Conservation (phyloP, 1,140 invertebrate genomes). For the Panulirus ornatus region DNA sequence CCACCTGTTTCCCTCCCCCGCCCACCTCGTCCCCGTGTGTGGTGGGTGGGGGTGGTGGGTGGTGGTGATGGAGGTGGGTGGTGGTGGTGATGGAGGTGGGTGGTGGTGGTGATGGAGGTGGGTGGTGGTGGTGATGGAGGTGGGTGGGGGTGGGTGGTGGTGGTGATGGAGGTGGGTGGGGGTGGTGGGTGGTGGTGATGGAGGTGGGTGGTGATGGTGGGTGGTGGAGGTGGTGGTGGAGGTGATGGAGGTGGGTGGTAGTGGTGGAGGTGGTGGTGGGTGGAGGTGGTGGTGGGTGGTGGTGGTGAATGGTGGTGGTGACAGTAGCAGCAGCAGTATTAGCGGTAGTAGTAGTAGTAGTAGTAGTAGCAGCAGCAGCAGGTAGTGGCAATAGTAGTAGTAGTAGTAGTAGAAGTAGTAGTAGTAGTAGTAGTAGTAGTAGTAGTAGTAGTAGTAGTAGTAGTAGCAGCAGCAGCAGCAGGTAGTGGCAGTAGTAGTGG, state of each 20-base stretch:
- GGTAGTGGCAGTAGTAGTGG: background rate
- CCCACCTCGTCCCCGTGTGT: no score
- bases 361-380: background rate
- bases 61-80: no score
- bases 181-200: background rate
- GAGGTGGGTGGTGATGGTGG: no score
- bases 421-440: background rate
- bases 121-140: background rate
- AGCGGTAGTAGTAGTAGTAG: background rate
- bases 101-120: background rate
- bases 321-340: no score
- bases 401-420: background rate
- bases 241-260: no score
- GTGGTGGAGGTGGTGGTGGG: no score
- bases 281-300: no score
- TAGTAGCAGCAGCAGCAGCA: background rate
- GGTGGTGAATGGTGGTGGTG: background rate
- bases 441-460: conserved; percentile 26
- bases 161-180: background rate
- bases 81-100: no score
- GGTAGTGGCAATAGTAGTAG: background rate
- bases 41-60: no score
- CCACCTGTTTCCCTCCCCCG: no score
- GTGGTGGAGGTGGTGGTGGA: no score
- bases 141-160: background rate